phyloP scores from a whole-genome alignment of 2,888 invertebrate species.

The Volucella bombylans region DNA sequence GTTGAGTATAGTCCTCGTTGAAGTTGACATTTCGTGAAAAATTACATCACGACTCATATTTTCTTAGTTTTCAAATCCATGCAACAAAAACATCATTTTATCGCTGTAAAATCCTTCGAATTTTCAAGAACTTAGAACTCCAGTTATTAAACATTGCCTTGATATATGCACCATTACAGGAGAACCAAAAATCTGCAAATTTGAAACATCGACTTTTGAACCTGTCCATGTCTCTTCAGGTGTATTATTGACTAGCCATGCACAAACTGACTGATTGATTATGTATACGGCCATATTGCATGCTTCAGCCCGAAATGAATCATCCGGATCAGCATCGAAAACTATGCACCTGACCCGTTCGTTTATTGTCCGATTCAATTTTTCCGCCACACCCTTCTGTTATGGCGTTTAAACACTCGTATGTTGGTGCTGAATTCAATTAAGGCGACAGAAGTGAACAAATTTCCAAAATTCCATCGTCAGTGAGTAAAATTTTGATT shows the following conservation, averaged over 20 bases:
- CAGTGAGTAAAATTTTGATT: too few relatives aligned
- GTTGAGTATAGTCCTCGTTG: too few relatives aligned
- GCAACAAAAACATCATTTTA: too few relatives aligned
- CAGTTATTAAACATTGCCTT: too few relatives aligned
- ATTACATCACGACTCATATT: too few relatives aligned
- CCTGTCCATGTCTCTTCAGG: slow-evolving; percentile 79
- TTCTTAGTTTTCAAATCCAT: too few relatives aligned
- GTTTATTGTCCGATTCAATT: slow-evolving; percentile 60
- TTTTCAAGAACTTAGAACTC: too few relatives aligned
- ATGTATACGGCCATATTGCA: too few relatives aligned
- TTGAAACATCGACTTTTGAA: slow-evolving; percentile 72
- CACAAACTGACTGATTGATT: slow-evolving; percentile 3
- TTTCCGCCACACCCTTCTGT: slow-evolving; percentile 3
- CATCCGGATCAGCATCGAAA: slow-evolving; percentile 44
- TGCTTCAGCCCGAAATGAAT: too few relatives aligned
- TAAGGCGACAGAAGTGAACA: neutral
- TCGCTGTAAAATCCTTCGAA: too few relatives aligned
- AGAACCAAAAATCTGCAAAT: slow-evolving; percentile 78
- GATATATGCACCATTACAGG: slow-evolving; percentile 60
- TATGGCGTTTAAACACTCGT: neutral
- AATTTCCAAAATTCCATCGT: too few relatives aligned
- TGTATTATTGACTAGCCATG: slow-evolving; percentile 71
- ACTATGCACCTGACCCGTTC: slow-evolving; percentile 71
- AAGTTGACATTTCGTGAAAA: too few relatives aligned
- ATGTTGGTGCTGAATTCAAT: neutral